Evolutionary conservation across 2,888 invertebrate genomes (phyloP).

Genomic region (Thysanoteuthis rhombus): DNA sequence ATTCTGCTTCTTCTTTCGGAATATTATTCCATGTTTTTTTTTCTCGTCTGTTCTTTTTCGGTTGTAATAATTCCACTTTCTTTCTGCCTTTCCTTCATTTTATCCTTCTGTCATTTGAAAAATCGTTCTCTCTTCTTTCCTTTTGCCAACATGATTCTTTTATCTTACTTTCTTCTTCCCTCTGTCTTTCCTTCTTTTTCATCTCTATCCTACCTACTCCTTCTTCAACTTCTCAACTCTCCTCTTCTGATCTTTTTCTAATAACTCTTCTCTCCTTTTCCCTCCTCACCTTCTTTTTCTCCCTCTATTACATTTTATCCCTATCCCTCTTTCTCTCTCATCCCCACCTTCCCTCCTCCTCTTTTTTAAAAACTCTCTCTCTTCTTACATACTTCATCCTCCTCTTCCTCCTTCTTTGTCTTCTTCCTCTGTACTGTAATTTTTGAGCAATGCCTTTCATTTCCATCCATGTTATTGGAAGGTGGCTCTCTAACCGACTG

Average conservation of each 20-base stretch:
- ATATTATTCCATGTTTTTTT: neutral
- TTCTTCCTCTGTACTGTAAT: neutral
- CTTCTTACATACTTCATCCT: neutral
- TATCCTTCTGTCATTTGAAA: too few relatives aligned
- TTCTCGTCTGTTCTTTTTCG: neutral
- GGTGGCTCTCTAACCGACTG: too few relatives aligned
- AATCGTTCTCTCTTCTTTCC: too few relatives aligned
- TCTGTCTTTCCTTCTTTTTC: too few relatives aligned
- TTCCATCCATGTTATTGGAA: too few relatives aligned
- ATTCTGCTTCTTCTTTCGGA: neutral
- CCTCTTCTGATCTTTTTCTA: neutral
- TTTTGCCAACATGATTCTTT: too few relatives aligned
- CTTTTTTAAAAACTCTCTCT: neutral
- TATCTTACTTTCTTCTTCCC: too few relatives aligned
- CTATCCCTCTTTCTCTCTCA: neutral
- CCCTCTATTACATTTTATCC: neutral
- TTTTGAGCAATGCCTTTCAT: neutral
- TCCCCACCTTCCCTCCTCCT: neutral
- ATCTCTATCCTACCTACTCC: neutral
- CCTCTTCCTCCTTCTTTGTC: neutral
- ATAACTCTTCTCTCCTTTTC: neutral
- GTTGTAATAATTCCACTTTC: too few relatives aligned
- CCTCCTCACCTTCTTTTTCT: neutral
- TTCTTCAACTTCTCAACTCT: neutral
- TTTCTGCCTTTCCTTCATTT: too few relatives aligned